Evolutionary conservation across 2,888 invertebrate genomes (phyloP), one percentile per base, ranked within the genome.

Genomic region (Eledone cirrhosa): DNA sequence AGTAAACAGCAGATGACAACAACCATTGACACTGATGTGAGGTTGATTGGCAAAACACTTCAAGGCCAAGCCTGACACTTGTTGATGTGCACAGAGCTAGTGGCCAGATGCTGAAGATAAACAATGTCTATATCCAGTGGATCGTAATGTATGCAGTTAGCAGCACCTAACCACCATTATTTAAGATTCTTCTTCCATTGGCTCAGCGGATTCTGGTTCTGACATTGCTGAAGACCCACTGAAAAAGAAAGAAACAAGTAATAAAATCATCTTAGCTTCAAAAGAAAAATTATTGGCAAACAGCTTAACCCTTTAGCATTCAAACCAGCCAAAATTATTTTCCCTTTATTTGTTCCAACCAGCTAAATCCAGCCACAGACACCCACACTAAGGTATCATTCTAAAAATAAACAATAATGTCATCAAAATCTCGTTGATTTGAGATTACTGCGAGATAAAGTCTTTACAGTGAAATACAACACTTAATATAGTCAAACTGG

Each of bases 121-220:
- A 72, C 72, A 72, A 72, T 48, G 48, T 76, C 76, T 76, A 76
- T 48, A 48, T 48, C 41, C 48, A 33, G 47, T 76, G 27, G 76
- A 48, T 76, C 22, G 14, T 76, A 76, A 72, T 33, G 41, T 41
- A 41, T 72, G 31, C 72, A 47, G 76, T 22, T 27, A 47, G 76
- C 76, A 76, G 76, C 76, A 48, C 22, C 1, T 48, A 48, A 48
- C 22, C 48, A 48, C 41, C 41, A 24, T 29, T n/a, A 76, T 24
- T 29, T 76, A 76, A 27, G 76, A 76, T 53, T 83, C 87, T 82
- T 88, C 87, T 78, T 88, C 88, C 88, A 88, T 88, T 77, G 88
- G 88, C 80, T 88, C 88, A 72, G 72, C 72, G 0, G 87, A 85
- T 48, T 87, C 86, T 67, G 86, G 86, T 72, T 87, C 87, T 31